These are phyloP conservation scores for Eudasyphora cyanicolor DNA, from an alignment of 2,888 invertebrate genomes.

Conservation along the genomic window DNA sequence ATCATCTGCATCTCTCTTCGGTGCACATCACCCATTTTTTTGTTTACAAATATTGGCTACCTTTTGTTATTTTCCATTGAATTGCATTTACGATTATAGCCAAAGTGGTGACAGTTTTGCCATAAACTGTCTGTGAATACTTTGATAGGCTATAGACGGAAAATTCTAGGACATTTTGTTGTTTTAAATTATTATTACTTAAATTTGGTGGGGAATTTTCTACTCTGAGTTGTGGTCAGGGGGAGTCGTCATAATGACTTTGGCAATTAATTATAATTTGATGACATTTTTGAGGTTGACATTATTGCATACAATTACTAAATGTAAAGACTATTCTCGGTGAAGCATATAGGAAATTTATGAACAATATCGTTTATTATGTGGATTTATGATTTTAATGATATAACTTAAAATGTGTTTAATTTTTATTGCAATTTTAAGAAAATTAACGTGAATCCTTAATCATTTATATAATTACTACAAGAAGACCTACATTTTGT, in stretches of 20 bases:
- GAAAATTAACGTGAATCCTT: too few species aligned
- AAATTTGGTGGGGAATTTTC: too few species aligned
- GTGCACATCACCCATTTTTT: background rate
- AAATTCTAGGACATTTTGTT: background rate
- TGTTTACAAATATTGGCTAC: background rate
- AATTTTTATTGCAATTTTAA: background rate
- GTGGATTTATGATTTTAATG: background rate
- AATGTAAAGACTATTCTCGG: too few species aligned
- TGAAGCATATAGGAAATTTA: too few species aligned
- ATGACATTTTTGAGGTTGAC: background rate
- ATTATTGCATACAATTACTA: background rate
- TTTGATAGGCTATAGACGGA: background rate
- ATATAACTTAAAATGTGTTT: background rate
- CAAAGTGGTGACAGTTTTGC: slow-evolving; percentile 21
- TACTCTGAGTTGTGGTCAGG: too few species aligned
- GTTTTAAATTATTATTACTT: background rate
- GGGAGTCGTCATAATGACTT: background rate
- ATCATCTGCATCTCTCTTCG: background rate
- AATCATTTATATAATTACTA: too few species aligned
- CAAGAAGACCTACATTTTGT: too few species aligned
- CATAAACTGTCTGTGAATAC: background rate
- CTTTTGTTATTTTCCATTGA: background rate
- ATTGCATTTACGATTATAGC: slow-evolving; percentile 11
- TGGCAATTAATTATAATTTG: slow-evolving; percentile 14
- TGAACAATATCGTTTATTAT: too few species aligned